These are phyloP conservation scores for Thryonomys swinderianus DNA, from an alignment of 2,113 vertebrate species.

Conservation along the genomic window DNA sequence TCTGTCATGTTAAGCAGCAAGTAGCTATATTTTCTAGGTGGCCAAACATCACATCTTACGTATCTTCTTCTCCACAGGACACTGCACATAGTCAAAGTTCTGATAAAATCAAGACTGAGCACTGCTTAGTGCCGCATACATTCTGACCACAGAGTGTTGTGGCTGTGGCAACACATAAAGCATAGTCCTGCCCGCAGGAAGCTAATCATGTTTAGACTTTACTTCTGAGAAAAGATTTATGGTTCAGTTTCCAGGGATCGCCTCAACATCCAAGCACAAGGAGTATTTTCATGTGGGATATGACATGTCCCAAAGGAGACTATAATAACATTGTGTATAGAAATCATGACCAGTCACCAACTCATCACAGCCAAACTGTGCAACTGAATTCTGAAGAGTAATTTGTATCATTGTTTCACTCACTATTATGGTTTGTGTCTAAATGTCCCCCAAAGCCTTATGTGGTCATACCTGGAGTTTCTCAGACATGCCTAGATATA, in stretches of 20 bases:
- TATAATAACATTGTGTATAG: background rate
- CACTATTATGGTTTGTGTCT: background rate
- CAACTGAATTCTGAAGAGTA: constrained; percentile 41
- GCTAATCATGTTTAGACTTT: background rate
- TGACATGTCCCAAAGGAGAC: background rate
- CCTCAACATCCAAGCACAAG: no score
- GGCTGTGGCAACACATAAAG: background rate
- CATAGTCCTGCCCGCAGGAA: background rate
- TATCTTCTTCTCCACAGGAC: background rate
- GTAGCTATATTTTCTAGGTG: background rate
- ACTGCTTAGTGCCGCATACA: background rate
- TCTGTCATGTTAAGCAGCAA: constrained; percentile 2
- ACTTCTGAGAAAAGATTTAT: background rate
- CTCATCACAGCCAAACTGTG: background rate
- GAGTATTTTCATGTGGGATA: background rate
- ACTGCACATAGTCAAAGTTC: background rate
- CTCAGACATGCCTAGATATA: background rate
- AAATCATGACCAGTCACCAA: constrained; percentile 38
- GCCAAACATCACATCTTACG: background rate
- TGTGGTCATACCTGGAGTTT: background rate
- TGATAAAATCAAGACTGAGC: background rate
- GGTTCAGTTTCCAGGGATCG: background rate
- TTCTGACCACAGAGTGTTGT: background rate
- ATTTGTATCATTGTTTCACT: background rate
- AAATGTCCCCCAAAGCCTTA: background rate